phyloP scores from a whole-genome alignment of 2,113 vertebrate genomes.

The Neoarius graeffei region DNA sequence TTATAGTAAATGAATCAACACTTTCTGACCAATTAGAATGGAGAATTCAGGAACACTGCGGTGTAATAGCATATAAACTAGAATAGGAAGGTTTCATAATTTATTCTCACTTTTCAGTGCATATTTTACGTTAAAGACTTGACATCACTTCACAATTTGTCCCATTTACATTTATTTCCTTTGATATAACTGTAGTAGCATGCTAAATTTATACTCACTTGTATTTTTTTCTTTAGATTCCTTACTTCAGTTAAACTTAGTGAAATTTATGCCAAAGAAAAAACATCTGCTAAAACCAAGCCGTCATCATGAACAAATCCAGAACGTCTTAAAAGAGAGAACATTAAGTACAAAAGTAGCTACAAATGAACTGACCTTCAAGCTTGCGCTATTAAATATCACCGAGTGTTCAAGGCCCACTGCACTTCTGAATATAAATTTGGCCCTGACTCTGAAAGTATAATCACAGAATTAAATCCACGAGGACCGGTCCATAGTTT shows the following conservation, averaged over 20 bases:
- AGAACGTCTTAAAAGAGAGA: not conserved
- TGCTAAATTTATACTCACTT: too few relatives aligned
- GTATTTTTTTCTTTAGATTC: too few relatives aligned
- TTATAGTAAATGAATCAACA: not conserved
- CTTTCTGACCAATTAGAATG: not conserved
- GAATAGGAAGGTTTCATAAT: not conserved
- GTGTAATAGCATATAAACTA: not conserved
- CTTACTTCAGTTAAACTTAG: too few relatives aligned
- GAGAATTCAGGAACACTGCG: too few relatives aligned
- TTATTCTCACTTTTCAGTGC: not conserved
- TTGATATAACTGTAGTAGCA: not conserved
- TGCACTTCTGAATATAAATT: conserved; percentile 26
- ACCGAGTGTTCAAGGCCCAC: not conserved
- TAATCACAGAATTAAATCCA: conserved; percentile 22
- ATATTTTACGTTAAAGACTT: not conserved
- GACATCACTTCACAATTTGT: not conserved
- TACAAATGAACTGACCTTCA: conserved; percentile 33
- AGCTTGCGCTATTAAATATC: conserved; percentile 11
- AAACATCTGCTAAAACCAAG: not conserved
- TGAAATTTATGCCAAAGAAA: not conserved
- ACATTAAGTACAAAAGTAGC: not conserved
- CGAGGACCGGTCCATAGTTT: not conserved
- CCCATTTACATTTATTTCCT: not conserved
- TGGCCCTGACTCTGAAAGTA: conserved; percentile 10
- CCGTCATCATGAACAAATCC: not conserved